Evolutionary conservation across 2,888 invertebrate species (phyloP), one percentile per base, ranked within the genome.

Genomic region (Tyria jacobaeae): DNA sequence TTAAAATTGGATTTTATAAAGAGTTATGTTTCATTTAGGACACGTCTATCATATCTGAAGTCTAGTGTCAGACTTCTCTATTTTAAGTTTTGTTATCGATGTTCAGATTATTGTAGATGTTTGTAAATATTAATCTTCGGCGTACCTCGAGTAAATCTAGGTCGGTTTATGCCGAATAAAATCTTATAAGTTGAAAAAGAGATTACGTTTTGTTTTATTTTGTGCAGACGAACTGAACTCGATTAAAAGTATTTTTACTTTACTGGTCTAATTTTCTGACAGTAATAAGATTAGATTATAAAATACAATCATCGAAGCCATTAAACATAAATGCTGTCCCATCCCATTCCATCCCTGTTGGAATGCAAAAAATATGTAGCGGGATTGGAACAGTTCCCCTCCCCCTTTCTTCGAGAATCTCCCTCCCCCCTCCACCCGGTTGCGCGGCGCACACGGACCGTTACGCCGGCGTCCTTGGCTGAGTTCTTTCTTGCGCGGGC

Each of bases 381-480:
- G 86, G 87, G 85, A 84, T 24, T 39, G 35, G 31, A 25, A 52
- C 66, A 57, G 55, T 53, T 3, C 21, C 15, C 58, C 65, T 57
- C 57, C 63, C 64, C 65, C 53, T 31, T 56, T 15, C 37, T 47
- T 10, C 12, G 71, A 15, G 3, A 6, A 35, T 62, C 59, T 62
- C 59, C 62, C 60, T 62, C 68, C 60, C 62, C 53, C 68, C 66
- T 62, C 64, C 54, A 57, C 57, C 41, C 53, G 59, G 24, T 17
- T 25, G n/a, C 55, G 15, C 66, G 72, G 78, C 78, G 76, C 79
- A 68, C 76, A 76, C 75, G 82, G 80, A 90, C 93, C 93, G 93
- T 94, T 94, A 94, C 89, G 85, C 85, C 85, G 86, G 91, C 93
- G 93, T 93, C 93, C 93, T 94, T 94, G 93, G 93, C 93, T 94